Evolutionary conservation across 2,888 invertebrate genomes (phyloP), one percentile per base, ranked within the genome.

Genomic region (Apocheima hispidaria): DNA sequence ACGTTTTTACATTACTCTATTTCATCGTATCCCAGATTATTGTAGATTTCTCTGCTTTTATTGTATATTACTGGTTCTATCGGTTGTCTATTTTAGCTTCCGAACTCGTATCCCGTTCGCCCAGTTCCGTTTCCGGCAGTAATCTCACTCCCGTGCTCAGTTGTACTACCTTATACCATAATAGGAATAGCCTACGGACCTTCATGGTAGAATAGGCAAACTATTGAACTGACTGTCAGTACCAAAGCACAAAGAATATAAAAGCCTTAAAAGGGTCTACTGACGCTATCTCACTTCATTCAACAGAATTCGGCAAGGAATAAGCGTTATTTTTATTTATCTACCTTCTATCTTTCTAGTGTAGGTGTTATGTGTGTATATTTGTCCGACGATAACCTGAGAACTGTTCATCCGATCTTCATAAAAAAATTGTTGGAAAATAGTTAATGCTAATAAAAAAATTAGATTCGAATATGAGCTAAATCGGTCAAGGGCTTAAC

Each of bases 141-240:
- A 44, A 44, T 44, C 28, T 44, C 44, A 9, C 28, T 14, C 10
- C 26, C 44, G 14, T 44, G 16, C 10, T 18, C 46, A 46, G 46
- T 12, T 28, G 16, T 12, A 26, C 14, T 14, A 43, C 43, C 41
- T 16, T 12, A 2, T 30, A 43, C 14, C 14, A 26, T n/a, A 43
- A 23, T 14, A 26, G 5, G 10, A 43, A 43, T 43, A 46, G 18
- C 28, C 7, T 7, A 18, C 30, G 12, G 12, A 14, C 44, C 26
- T 7, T 28, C 28, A 12, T 44, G n/a, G 5, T 7, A 16, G 6
- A 18, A 46, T 44, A 18, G 46, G 16, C 28, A 44, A 30, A 46
- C 46, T 46, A 44, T 44, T 46, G 46, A 46, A 30, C 44, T 28
- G 44, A 28, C 7, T 44, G 28, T 44, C 44, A 16, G 16, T 16